Evolutionary conservation across 2,113 vertebrate genomes (phyloP).

Genomic region (Phrynosoma platyrhinos): DNA sequence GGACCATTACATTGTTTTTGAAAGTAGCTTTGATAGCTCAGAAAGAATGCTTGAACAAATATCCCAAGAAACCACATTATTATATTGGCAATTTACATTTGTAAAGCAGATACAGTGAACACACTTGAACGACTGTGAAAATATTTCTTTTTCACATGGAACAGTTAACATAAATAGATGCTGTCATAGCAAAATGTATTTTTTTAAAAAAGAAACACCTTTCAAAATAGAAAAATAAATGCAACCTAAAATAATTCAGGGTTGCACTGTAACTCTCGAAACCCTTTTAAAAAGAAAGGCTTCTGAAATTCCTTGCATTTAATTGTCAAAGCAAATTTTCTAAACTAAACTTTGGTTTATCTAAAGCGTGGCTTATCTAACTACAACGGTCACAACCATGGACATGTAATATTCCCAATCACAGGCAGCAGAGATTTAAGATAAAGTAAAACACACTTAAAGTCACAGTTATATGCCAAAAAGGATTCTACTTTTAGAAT

Average conservation of each 20-base stretch:
- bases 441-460: background rate
- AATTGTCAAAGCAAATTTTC: background rate
- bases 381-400: too few relatives aligned
- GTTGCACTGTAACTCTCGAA: background rate
- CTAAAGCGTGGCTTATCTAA: too few relatives aligned
- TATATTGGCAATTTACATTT: background rate
- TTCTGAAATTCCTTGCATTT: background rate
- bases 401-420: too few relatives aligned
- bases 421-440: too few relatives aligned
- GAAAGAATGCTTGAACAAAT: background rate
- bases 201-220: too few relatives aligned
- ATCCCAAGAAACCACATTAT: background rate
- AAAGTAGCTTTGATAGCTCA: background rate
- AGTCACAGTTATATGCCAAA: background rate
- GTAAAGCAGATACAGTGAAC: background rate
- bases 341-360: too few relatives aligned
- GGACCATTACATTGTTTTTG: background rate
- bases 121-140: background rate
- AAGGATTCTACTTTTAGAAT: background rate
- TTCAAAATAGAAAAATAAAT: background rate
- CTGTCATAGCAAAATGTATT: too few relatives aligned
- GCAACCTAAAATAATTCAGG: background rate
- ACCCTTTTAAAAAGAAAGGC: background rate
- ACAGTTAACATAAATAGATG: background rate
- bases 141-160: background rate